A percentile compares a stretch with the other conserved stretches of the same genome.
These are phyloP conservation scores for Epinotia nisella DNA, from an alignment of 2,888 invertebrate genomes.

Conservation along the genomic window DNA sequence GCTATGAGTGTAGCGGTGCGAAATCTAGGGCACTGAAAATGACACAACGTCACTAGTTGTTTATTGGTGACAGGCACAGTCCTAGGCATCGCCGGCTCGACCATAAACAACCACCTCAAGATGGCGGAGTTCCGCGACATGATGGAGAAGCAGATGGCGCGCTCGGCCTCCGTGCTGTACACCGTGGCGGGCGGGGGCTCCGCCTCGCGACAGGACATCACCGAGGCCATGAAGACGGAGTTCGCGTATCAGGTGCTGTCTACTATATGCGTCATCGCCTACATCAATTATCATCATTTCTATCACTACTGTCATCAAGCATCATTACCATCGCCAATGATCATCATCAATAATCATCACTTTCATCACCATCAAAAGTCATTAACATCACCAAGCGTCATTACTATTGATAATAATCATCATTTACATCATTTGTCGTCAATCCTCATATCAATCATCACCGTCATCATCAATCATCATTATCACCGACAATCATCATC, in stretches of 20 bases:
- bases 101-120: slow-evolving; percentile 86
- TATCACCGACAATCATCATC: too few species aligned
- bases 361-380: too few species aligned
- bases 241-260: slow-evolving; percentile 73
- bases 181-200: slow-evolving; percentile 73
- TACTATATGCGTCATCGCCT: too few species aligned
- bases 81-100: slow-evolving; percentile 87
- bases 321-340: background rate
- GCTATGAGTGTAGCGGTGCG: too few species aligned
- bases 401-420: too few species aligned
- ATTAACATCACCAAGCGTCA: too few species aligned
- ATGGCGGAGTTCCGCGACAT: slow-evolving; percentile 87
- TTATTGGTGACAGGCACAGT: slow-evolving; percentile 77
- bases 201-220: slow-evolving; percentile 67
- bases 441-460: background rate
- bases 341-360: background rate
- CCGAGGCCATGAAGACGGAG: slow-evolving; percentile 77
- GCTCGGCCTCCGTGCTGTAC: slow-evolving; percentile 76
- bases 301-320: background rate
- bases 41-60: background rate
- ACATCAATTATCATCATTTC: too few species aligned
- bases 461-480: background rate
- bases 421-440: background rate
- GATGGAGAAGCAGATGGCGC: slow-evolving; percentile 83
- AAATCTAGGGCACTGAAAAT: too few species aligned